A percentile compares a stretch with the other conserved stretches of the same genome.
Evolutionary conservation across 2,797 vertebrate genomes (phyloP).

Genomic region (Lithobates pipiens): DNA sequence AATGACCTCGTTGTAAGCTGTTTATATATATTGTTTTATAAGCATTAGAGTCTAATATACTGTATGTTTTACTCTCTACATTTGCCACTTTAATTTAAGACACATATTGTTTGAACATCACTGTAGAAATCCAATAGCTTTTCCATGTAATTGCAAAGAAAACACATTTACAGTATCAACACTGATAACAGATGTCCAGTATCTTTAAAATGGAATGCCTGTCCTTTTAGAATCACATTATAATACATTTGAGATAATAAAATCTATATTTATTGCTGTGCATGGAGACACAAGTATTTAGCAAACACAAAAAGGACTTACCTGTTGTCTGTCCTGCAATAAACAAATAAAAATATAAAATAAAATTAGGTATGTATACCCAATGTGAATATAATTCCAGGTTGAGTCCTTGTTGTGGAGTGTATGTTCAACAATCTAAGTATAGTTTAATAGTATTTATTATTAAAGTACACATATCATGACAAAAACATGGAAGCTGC

Average conservation of each 20-base stretch:
- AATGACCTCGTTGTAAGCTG: too few species aligned
- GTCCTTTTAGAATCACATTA: conserved; percentile 1
- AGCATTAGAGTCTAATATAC: too few species aligned
- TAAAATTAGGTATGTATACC: not conserved
- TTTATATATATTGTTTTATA: too few species aligned
- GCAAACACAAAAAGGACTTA: not conserved
- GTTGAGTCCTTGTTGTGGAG: not conserved
- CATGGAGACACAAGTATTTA: conserved; percentile 11
- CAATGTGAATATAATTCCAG: too few species aligned
- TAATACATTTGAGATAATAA: conserved; percentile 23
- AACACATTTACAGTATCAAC: conserved; percentile 38
- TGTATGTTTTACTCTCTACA: too few species aligned
- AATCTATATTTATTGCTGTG: conserved; percentile 19
- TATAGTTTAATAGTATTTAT: not conserved
- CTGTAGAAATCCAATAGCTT: conserved; percentile 4
- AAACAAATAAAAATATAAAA: conserved; percentile 11
- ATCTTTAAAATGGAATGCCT: not conserved
- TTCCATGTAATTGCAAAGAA: conserved; percentile 27
- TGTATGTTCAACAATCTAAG: not conserved
- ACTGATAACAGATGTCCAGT: conserved; percentile 13
- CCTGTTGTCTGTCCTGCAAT: not conserved
- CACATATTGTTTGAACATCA: not conserved
- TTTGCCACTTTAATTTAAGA: too few species aligned
- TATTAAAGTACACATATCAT: too few species aligned
- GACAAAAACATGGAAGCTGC: too few species aligned